Evolutionary conservation across 2,888 invertebrate species (phyloP), one percentile per base, ranked within the genome.

Genomic region (Nephrocerus scutellatus): DNA sequence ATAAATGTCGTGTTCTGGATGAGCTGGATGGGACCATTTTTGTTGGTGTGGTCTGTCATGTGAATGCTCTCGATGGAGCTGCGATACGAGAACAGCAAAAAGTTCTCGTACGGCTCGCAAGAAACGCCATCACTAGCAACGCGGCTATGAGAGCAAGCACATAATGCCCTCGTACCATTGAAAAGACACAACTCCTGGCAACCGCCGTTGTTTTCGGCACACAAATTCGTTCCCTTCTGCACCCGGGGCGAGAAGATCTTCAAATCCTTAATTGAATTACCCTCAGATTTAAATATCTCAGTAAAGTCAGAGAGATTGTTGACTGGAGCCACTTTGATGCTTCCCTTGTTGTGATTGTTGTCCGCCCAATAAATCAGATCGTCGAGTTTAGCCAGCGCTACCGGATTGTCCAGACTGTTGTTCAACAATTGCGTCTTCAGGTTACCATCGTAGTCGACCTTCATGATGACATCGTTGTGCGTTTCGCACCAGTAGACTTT

Each of bases 401-500:
- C 73, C 2, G 83, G 80, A 60, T 76, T 76, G 41, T 72, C 73
- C 13, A 75, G 57, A 10, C 73, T 71, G 54, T 71, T 67, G 50
- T 74, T 73, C 25, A 75, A 53, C 43, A 76, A 57, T 22, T 73
- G 64, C 50, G 70, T 66, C 48, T 75, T 71, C 10, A 73, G 66
- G 38, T 70, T 70, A 13, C 85, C 87, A 66, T 80, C 77, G 65
- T 86, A 83, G 42, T 74, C 72, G 42, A 80, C 75, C 50, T 79
- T 72, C 72, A 84, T 84, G 43, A 91, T 79, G 29, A 77, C 73
- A 56, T 79, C 77, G 38, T 74, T 76, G 48, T 75, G 75, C 32
- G 79, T 70, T 68, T 88, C 87, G 55, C 82, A 80, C 82, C 88
- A 91, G 70, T 89, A 91, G 28, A 91, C 73, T 55, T 76, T 76